Base-by-base conservation (phyloP, 2,888 invertebrate species). In the Pinctada fucata region DNA sequence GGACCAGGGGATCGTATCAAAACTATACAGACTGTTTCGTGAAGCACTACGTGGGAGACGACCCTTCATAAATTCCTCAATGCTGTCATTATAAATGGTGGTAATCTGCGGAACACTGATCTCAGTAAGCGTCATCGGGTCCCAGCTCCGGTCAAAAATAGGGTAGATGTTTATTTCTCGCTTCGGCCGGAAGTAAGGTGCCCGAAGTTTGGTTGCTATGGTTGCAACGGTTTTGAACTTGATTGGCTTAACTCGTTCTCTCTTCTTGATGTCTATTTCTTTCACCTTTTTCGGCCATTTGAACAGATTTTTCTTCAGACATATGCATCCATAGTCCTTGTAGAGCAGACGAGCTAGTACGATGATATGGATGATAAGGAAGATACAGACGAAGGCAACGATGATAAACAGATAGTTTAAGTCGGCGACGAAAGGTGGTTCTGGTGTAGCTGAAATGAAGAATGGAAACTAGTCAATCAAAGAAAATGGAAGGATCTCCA, bases 11-110 rank as follows among this genome's bases (percentile, higher is more conserved):
- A 58, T 58, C 13, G 75, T 69, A 63, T 75, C 75, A 63, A 75
- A 75, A 63, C 75, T 75, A 31, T 75, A 69, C 2, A 75, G 47
- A 63, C 75, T 75, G 2, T 63, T 4, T 3, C 69, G 47, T 16
- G 51, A 51, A 4, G 69, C 48, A 52, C 63, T 47, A 47, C 68
- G 66, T 0, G 75, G 75, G 4, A 75, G 51, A 3, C 63, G 58
- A 5, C 69, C 68, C n/a, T 69, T 6, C 69, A 75, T 69, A 31
- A 67, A 75, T 47, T 75, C 75, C 75, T 69, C 75, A 0, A 69
- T 75, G 6, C 51, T 52, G 8, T 75, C 75, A 1, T 51, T 75
- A 45, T 75, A 75, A 2, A 75, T 47, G 13, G 69, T 47, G 0
- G 52, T 47, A 16, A 75, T 69, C 48, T 75, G 68, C 31, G 69